Evolutionary conservation across 2,888 invertebrate species (phyloP).

Genomic region (Ochropacha duplaris): DNA sequence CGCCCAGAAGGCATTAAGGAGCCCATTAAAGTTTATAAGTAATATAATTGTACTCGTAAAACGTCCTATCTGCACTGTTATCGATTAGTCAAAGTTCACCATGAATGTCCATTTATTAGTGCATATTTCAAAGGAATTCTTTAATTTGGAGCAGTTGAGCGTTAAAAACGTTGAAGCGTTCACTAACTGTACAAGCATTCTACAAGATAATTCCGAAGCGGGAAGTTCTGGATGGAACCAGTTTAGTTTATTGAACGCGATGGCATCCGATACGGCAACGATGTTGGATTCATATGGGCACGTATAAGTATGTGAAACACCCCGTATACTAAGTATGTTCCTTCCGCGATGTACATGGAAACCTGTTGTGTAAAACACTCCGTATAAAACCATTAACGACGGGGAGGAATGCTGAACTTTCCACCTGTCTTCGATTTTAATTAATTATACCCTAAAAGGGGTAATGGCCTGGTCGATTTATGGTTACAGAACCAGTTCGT

Average conservation of each 20-base stretch:
- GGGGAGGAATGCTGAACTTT: constrained; percentile 51
- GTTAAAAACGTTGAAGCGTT: constrained; percentile 27
- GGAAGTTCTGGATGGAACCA: constrained; percentile 68
- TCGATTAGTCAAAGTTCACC: not conserved
- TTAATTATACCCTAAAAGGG: constrained; percentile 52
- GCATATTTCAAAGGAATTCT: constrained; percentile 10
- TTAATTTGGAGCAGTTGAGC: constrained; percentile 30
- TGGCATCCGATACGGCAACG: constrained; percentile 61
- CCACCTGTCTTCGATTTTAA: constrained; percentile 59
- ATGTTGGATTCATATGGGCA: constrained; percentile 68
- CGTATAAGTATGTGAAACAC: constrained; percentile 39
- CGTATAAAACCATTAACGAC: constrained; percentile 45
- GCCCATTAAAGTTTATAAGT: not conserved
- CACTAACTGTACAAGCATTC: constrained; percentile 72
- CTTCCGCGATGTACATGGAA: constrained; percentile 43
- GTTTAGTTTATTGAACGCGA: constrained; percentile 72
- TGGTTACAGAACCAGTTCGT: constrained; percentile 44
- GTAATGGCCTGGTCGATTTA: constrained; percentile 47
- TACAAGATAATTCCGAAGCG: constrained; percentile 70
- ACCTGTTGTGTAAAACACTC: constrained; percentile 44
- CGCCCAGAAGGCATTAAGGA: not conserved
- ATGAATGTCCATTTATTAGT: not conserved
- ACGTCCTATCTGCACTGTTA: not conserved
- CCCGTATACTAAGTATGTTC: constrained; percentile 27
- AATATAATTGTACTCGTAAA: constrained; percentile 1